Base-by-base conservation (phyloP, 2,888 invertebrate species). In the Ametastegia equiseti region DNA sequence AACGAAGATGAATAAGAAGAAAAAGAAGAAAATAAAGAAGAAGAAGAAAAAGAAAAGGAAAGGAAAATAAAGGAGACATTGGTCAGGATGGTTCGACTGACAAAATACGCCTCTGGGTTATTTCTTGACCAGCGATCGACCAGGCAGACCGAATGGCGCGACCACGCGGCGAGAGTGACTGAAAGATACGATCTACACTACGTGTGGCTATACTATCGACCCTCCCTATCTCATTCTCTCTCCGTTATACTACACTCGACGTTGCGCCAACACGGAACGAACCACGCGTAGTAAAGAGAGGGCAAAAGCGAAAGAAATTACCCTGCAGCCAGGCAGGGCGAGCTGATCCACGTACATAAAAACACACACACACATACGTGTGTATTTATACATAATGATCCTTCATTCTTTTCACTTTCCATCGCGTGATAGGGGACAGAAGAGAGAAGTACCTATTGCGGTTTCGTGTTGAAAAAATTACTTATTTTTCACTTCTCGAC, bases 131-230 rank as follows among this genome's bases (percentile, higher is more conserved):
- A n/a, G n/a, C 45, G 54, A 36, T 75, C 54, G 75, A 75, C 50
- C 75, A n/a, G 75, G n/a, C 75, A 75, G 75, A 75, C 75, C 54
- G 50, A 75, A 75, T 19, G 75, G 75, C 75, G 75, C 75, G 75
- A 75, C 75, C 75, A 75, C 71, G 71, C 71, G 71, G 71, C 47
- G 45, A 30, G 42, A 71, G 75, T 54, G 54, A 75, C 71, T 71
- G 73, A 73, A n/a, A n/a, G 75, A 75, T 75, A 75, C 75, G 75
- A 75, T 75, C 75, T 75, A 75, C 50, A 75, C 75, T 50, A 54
- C 75, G n/a, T n/a, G n/a, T n/a, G 33, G 19, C 7, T 36, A n/a
- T 67, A 54, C 75, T 54, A 75, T 75, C 75, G 75, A 75, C 75
- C 50, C 54, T 50, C 9, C 42, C 71, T 71, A 33, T 75, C 50